Base-by-base conservation (phyloP, 2,113 vertebrate genomes). In the Campylomormyrus tamandua region DNA sequence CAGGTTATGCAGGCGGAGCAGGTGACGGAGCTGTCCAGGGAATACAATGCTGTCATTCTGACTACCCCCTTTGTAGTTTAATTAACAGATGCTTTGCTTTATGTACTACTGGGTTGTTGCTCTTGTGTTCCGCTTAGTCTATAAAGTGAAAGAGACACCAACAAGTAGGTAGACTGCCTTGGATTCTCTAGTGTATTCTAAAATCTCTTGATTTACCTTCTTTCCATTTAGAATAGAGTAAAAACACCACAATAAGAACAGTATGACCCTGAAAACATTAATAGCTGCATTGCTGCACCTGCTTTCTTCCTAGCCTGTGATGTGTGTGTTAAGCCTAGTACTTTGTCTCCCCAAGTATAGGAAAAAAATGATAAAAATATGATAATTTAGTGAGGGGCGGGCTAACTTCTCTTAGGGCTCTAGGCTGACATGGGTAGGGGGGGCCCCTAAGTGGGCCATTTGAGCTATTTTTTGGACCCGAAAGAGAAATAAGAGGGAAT, bases 221-320 rank as follows among this genome's bases (percentile, higher is more conserved):
- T 21, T 19, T 84, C 21, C 77, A 15, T 15, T 11, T 31, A 42
- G 21, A 31, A 83, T 90, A 70, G 91, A 93, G 91, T 93, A 93
- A 92, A 45, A 21, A 87, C 92, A 84, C 90, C 91, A 92, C 91
- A 93, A 93, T 93, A 91, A 92, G 94, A 94, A 95, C 92, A 89
- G 93, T 93, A 93, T 91, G 92, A 94, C 91, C 92, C 91, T 92
- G 90, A 93, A 92, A 87, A 83, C 92, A 91, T 94, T 92, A 92
- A 90, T 87, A 88, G 46, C 90, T 3, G 91, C 92, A 42, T 92
- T 17, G 46, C 46, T 93, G 94, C 92, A 89, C 92, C 93, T 35
- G 52, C 94, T 95, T 95, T 95, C 93, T 94, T 94, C 93, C 91
- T 77, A 90, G 91, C 87, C 86, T 92, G 83, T 88, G 89, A 93